Evolutionary conservation across 2,113 vertebrate genomes (phyloP).

Genomic region (Gnathonemus longibarbis): DNA sequence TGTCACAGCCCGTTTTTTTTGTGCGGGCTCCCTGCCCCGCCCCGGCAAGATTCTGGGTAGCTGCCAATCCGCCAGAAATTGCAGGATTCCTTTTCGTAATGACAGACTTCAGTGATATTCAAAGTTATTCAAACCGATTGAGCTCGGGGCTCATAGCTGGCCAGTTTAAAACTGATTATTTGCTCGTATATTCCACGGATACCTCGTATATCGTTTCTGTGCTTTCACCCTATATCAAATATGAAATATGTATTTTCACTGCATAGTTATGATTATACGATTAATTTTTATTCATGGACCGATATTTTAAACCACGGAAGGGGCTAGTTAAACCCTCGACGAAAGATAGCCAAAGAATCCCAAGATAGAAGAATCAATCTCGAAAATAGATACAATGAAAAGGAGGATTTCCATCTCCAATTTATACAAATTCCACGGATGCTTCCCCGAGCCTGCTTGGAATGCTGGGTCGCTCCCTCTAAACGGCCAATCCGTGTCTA

Average conservation of each 20-base stretch:
- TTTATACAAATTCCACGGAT: neutral
- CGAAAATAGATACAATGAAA: neutral
- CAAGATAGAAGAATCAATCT: neutral
- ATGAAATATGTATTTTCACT: neutral
- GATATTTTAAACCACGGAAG: too few species aligned
- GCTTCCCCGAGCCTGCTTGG: neutral
- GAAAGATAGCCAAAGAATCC: neutral
- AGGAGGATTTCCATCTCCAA: neutral
- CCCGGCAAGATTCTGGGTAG: too few species aligned
- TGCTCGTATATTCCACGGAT: neutral
- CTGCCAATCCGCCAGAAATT: neutral
- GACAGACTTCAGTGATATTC: neutral
- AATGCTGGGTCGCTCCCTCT: neutral
- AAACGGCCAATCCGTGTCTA: neutral
- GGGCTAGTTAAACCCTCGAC: neutral
- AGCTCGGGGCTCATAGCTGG: neutral
- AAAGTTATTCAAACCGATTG: neutral
- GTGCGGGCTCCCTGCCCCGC: too few species aligned
- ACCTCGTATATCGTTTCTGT: too few species aligned
- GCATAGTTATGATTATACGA: neutral
- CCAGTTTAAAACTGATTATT: neutral
- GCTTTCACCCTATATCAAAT: neutral
- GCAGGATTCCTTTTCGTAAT: neutral
- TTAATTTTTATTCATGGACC: too few species aligned
- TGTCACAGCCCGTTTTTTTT: neutral